Percentiles rank a stretch among this genome's conserved stretches.
phyloP scores from a whole-genome alignment of 2,888 invertebrate genomes.

The Cataglyphis altisquamis region DNA sequence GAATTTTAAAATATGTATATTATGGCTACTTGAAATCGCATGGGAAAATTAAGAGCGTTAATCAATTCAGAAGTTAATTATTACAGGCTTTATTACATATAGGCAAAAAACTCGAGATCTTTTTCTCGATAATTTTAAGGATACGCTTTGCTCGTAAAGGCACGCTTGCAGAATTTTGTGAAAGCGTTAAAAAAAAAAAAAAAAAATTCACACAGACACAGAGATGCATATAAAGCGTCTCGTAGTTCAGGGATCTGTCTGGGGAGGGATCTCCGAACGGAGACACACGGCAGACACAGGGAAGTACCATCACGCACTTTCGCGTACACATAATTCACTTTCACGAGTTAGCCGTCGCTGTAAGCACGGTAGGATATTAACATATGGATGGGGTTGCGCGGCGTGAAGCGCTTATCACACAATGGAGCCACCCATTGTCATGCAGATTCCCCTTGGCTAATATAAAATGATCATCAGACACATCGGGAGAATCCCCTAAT shows the following conservation, averaged over 20 bases:
- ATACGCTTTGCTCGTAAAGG: background rate
- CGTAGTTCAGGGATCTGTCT: background rate
- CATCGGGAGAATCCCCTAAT: constrained; percentile 79
- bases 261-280: constrained; percentile 24
- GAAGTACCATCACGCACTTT: constrained; percentile 67
- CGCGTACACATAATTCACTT: constrained; percentile 76
- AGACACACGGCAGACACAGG: constrained; percentile 40
- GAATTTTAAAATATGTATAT: background rate
- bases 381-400: constrained; percentile 77
- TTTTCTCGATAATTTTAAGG: background rate
- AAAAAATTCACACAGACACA: background rate
- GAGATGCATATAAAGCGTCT: constrained; percentile 29
- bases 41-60: background rate
- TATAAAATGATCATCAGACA: constrained; percentile 82
- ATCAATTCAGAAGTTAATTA: background rate
- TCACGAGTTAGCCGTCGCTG: constrained; percentile 71
- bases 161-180: background rate
- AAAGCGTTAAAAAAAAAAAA: background rate
- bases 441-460: constrained; percentile 82
- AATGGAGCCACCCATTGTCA: constrained; percentile 81
- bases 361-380: constrained; percentile 74
- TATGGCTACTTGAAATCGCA: too few relatives aligned
- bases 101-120: background rate
- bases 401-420: constrained; percentile 82
- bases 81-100: background rate